Evolutionary conservation across 2,797 vertebrate genomes (phyloP).

Genomic region (Pseudocheirus occidentalis): DNA sequence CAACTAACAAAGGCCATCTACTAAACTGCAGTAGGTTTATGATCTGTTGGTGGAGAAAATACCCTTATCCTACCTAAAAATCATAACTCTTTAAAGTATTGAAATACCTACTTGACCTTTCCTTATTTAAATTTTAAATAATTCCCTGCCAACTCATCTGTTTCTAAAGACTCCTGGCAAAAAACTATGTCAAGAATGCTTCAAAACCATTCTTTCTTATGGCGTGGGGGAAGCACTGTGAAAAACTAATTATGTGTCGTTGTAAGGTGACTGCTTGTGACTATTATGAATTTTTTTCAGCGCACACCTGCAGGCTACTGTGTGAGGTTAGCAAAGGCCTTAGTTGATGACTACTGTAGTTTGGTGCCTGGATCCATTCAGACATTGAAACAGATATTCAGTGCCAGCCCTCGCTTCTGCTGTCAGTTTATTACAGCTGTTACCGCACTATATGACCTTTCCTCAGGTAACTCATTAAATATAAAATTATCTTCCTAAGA

Average conservation of each 20-base stretch:
- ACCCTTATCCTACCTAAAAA: neutral
- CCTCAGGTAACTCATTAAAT: slow-evolving; percentile 83
- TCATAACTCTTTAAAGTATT: neutral
- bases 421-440: slow-evolving; percentile 97
- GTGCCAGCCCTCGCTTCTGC: slow-evolving; percentile 96
- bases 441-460: slow-evolving; percentile 93
- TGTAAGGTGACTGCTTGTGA: accelerated
- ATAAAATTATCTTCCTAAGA: neutral
- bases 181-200: neutral
- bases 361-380: slow-evolving; percentile 93
- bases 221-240: neutral
- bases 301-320: slow-evolving; percentile 93
- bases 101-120: neutral
- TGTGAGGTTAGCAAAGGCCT: slow-evolving; percentile 90
- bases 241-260: neutral
- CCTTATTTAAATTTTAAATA: neutral
- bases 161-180: neutral
- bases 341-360: slow-evolving; percentile 97
- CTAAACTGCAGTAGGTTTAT: neutral
- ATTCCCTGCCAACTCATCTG: neutral
- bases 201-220: neutral
- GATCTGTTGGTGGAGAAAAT: neutral
- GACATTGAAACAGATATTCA: slow-evolving; percentile 93
- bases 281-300: slow-evolving; percentile 81
- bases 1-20: neutral